Evolutionary conservation across 2,888 invertebrate species (phyloP), one percentile per base, ranked within the genome.

Genomic region (Meteorus cinctellus): DNA sequence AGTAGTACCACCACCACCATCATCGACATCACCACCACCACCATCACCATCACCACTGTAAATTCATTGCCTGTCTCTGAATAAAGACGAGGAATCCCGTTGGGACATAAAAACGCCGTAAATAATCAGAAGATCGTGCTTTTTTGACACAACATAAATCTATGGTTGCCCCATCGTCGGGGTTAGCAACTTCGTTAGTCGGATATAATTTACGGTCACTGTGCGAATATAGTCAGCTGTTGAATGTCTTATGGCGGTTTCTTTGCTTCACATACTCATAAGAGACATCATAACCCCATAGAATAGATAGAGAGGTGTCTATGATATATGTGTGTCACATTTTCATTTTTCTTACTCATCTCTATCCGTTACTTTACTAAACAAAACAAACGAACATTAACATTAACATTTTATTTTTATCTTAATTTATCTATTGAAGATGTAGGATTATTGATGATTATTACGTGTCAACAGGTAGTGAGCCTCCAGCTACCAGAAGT

Each of bases 401-500:
- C 3, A 45, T n/a, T 16, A 19, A 36, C 19, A 34, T 36, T 31
- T 41, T 65, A 36, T n/a, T 31, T 63, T 34, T 12, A 16, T 16
- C n/a, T 4, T n/a, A 5, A 31, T 34, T 62, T 31, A 29, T 29
- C n/a, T 24, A 55, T 19, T 19, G 19, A 55, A 24, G 55, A 48
- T 48, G 14, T 48, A n/a, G 55, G 5, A 19, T 55, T 62, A 62
- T 62, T 29, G 62, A 65, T 65, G 36, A 34, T 65, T 34, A 65
- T 36, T 65, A 10, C 19, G 3, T 65, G 65, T 62, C 78, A 81
- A 71, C 79, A 87, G 88, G 84, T 78, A 84, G 85, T 74, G 88
- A 88, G 77, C 85, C 84, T 60, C 85, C 86, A 27, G 87, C 86
- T 63, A 91, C 92, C 90, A 91, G 91, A 84, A 92, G 92, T 78